Conservation (phyloP, 2,113 vertebrate genomes). For the Echinops telfairi region DNA sequence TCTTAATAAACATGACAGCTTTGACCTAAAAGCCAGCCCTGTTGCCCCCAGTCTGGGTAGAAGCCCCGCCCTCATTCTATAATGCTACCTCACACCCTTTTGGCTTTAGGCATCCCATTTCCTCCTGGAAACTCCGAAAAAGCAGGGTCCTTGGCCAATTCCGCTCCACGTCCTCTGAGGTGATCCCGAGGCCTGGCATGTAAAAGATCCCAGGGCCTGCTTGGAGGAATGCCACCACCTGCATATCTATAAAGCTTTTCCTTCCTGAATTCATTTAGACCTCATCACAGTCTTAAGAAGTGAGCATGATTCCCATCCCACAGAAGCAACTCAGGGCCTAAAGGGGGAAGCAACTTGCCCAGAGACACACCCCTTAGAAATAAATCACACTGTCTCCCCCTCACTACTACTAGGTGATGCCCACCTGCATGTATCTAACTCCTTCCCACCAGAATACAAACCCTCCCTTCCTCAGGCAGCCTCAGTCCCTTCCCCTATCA, state of each 20-base stretch:
- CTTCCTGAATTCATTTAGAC: not conserved
- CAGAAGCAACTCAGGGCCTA: not conserved
- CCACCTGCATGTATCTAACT: not conserved
- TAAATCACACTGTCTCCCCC: constrained; percentile 17
- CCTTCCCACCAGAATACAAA: constrained; percentile 3
- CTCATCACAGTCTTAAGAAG: not conserved
- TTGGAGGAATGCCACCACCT: not conserved
- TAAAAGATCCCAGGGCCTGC: not conserved
- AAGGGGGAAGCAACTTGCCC: not conserved
- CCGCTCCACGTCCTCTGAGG: not conserved
- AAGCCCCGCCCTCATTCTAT: not conserved
- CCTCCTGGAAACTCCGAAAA: not conserved
- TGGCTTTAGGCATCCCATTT: not conserved
- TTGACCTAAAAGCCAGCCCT: not conserved
- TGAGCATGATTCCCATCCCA: not conserved
- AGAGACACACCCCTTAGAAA: not conserved
- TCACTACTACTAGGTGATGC: not conserved
- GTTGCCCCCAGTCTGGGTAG: not conserved
- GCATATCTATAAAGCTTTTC: not conserved
- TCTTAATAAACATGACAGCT: not conserved
- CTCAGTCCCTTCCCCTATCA: not conserved
- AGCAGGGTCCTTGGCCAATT: not conserved
- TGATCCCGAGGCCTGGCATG: not conserved
- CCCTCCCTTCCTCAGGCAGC: not conserved
- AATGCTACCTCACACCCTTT: not conserved